phyloP scores from a whole-genome alignment of 2,888 invertebrate species.

The Cheilosia vernalis region DNA sequence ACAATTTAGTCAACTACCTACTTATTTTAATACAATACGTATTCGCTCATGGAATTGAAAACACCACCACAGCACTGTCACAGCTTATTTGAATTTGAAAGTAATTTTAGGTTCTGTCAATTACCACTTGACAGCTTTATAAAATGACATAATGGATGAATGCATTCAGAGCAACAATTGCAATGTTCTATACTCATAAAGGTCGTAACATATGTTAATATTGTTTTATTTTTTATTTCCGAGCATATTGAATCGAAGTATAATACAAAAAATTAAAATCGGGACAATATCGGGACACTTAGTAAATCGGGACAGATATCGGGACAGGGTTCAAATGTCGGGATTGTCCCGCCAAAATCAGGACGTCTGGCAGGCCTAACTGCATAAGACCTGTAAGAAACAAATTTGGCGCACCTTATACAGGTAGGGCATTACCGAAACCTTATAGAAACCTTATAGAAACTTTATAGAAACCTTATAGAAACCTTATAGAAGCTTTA shows the following conservation, averaged over 20 bases:
- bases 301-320: slow-evolving; percentile 16
- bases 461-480: no score
- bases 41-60: not conserved
- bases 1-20: slow-evolving; percentile 1
- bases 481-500: no score
- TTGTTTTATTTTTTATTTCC: slow-evolving; percentile 13
- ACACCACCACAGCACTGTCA: not conserved
- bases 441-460: no score
- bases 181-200: slow-evolving; percentile 5
- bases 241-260: slow-evolving; percentile 17
- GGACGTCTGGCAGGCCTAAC: slow-evolving; percentile 12
- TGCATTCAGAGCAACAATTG: slow-evolving; percentile 14
- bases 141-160: slow-evolving; percentile 3
- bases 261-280: not conserved
- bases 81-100: slow-evolving; percentile 6
- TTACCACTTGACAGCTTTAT: slow-evolving; percentile 17
- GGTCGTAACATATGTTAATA: slow-evolving; percentile 25
- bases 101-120: slow-evolving; percentile 7
- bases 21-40: no score
- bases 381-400: no score
- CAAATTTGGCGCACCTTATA: no score
- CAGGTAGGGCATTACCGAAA: no score
- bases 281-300: slow-evolving; percentile 5
- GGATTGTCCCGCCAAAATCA: slow-evolving; percentile 6
- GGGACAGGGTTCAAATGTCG: slow-evolving; percentile 5